Evolutionary conservation across 2,888 invertebrate genomes (phyloP), one percentile per base, ranked within the genome.

Genomic region (Sphaeridia pumilis): DNA sequence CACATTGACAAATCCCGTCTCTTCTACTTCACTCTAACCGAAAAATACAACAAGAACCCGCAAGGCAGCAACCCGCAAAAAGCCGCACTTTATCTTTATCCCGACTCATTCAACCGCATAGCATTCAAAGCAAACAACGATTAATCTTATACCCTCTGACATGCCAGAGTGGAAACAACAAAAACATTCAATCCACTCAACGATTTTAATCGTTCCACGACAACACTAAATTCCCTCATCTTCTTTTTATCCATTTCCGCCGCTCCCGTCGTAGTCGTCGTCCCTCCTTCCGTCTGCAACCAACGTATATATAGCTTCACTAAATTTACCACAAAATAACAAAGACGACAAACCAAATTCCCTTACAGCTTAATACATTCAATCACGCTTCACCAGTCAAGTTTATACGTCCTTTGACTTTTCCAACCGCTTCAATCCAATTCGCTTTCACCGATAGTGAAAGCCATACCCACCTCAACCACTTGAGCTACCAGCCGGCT

Each of bases 71-170:
- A 20, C 4, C 22, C 7, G 41, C 12, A n/a, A 38, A 20, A 42
- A 3, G n/a, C n/a, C n/a, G n/a, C 38, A 38, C 38, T 38, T 51
- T 51, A 51, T 51, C 51, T 51, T 36, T 36, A 45, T 51, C 51
- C 51, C 38, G 35, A 46, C 4, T 41, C 48, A 43, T 44, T 44
- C 34, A 38, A 46, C 46, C 46, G 49, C 27, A 45, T 42, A 50
- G 49, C 50, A 50, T 58, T 56, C 58, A 62, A 62, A 58, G 58
- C 58, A 60, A 58, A 60, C 62, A 62, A 58, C 57, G 60, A 62
- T 62, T 62, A 62, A 62, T 62, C 62, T 62, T 46, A 48, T 26
- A 24, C 46, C 51, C 42, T 26, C 5, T 51, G 51, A 51, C 51
- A 51, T 36, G 17, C 34, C 45, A 26, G 36, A 51, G 49, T 49